A percentile compares a stretch with the other conserved stretches of the same genome.
phyloP scores from a whole-genome alignment of 2,797 vertebrate genomes.

The Merluccius polli region DNA sequence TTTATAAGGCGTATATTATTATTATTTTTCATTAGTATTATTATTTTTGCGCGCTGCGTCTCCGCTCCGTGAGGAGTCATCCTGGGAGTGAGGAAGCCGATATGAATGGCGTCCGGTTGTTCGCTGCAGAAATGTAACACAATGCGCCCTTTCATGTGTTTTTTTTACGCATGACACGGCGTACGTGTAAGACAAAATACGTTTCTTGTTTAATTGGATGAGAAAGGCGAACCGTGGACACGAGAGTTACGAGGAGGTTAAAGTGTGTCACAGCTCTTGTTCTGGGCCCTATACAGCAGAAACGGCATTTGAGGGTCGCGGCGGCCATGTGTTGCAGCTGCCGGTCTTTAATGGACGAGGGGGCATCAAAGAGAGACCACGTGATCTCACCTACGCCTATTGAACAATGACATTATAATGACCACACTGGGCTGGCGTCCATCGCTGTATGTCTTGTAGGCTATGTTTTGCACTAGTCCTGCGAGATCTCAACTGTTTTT shows the following conservation, averaged over 20 bases:
- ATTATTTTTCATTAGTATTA: background rate
- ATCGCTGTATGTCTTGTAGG: background rate
- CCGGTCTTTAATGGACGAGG: background rate
- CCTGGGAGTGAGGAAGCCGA: background rate
- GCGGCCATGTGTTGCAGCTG: background rate
- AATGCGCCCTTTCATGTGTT: background rate
- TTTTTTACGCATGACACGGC: background rate
- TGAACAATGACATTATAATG: background rate
- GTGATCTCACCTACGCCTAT: background rate
- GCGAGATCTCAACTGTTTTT: background rate
- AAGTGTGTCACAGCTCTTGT: background rate
- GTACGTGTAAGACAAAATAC: background rate
- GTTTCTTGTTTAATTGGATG: background rate
- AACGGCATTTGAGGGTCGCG: background rate
- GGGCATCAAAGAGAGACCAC: background rate
- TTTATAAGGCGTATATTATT: background rate
- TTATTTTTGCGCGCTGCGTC: background rate
- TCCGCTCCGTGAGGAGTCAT: background rate
- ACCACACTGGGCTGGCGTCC: background rate
- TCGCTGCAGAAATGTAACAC: background rate
- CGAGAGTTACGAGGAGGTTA: background rate
- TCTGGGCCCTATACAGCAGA: background rate
- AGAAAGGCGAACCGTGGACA: background rate
- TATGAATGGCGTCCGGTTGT: background rate
- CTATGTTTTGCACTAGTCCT: background rate